Evolutionary conservation across 2,888 invertebrate genomes (phyloP).

Genomic region (Eristalinus sepulchralis): DNA sequence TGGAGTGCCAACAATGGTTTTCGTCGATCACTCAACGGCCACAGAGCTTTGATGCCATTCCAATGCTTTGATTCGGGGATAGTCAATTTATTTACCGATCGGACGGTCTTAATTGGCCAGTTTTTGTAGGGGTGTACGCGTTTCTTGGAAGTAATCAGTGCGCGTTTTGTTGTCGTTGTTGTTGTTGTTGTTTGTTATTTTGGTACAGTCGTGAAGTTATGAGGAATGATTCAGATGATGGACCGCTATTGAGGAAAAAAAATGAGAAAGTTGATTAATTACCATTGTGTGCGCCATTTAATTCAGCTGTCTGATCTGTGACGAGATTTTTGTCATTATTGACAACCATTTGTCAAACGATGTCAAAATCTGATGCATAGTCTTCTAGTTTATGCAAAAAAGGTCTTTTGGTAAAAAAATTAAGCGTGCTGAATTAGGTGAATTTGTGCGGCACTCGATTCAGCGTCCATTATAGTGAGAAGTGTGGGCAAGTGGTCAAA

Average conservation of each 20-base stretch:
- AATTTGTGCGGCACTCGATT: too few relatives aligned
- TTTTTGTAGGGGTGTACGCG: constrained; percentile 29
- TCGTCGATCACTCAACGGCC: background rate
- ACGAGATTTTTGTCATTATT: background rate
- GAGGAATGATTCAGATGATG: background rate
- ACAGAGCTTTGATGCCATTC: constrained; percentile 34
- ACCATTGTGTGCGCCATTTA: background rate
- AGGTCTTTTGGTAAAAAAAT: too few relatives aligned
- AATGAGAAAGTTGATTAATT: background rate
- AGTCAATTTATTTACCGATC: constrained; percentile 32
- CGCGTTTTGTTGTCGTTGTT: constrained; percentile 14
- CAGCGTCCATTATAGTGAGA: too few relatives aligned
- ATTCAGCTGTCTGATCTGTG: background rate
- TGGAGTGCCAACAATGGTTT: constrained; percentile 42
- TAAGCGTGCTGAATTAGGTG: too few relatives aligned
- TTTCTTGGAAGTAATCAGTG: constrained; percentile 43
- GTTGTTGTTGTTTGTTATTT: constrained; percentile 16
- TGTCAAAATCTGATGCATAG: too few relatives aligned
- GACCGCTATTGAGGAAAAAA: background rate
- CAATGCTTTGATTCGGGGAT: constrained; percentile 24
- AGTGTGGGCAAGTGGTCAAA: too few relatives aligned
- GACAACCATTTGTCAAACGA: too few relatives aligned
- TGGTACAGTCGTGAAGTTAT: background rate
- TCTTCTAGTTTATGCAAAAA: too few relatives aligned
- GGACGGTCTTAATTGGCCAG: constrained; percentile 49